Evolutionary conservation across 2,797 vertebrate species (phyloP), one percentile per base, ranked within the genome.

Genomic region (Tadarida brasiliensis): DNA sequence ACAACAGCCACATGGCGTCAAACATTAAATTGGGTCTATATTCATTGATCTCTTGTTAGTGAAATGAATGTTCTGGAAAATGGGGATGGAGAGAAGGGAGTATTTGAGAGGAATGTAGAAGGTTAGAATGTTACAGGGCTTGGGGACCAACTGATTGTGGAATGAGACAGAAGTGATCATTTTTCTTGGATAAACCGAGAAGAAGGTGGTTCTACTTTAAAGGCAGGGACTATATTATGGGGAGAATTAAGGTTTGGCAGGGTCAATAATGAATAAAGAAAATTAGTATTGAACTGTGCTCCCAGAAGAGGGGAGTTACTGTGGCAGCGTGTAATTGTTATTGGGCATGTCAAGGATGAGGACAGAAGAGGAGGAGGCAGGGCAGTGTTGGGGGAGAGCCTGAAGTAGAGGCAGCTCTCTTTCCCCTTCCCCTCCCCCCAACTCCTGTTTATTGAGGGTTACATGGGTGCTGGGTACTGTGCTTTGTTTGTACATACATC

Each of bases 31-130:
- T 54, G 54, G 30, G n/a, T 88, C n/a, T 67, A 8, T 86, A 44
- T 78, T 87, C 26, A 63, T 85, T 93, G 67, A 17, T 26, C 10
- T 94, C 44, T 87, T 39, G 30, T 82, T 54, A 68, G 7, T 54
- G 57, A 73, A 91, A 65, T 92, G 47, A 81, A 16, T 94, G 78
- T 85, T 89, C 7, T 16, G 24, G 67, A 77, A 86, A 95, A 78
- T 39, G 4, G 8, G 2, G 20, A 16, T 87, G 59, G 67, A 11
- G 47, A 83, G 15, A 63, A 67, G 28, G 11, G 11, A 28, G 2
- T 11, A 19, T 39, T 61, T 77, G 87, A 87, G n/a, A 57, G 3
- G 26, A 63, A 30, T 61, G 61, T 65, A 51, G 49, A 65, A 56
- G 33, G 26, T 73, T 3, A 15, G 19, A 67, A 16, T 85, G 84